These are phyloP conservation scores for Sycophaga agraensis DNA, from an alignment of 1,140 invertebrate genomes.

Conservation along the genomic window DNA sequence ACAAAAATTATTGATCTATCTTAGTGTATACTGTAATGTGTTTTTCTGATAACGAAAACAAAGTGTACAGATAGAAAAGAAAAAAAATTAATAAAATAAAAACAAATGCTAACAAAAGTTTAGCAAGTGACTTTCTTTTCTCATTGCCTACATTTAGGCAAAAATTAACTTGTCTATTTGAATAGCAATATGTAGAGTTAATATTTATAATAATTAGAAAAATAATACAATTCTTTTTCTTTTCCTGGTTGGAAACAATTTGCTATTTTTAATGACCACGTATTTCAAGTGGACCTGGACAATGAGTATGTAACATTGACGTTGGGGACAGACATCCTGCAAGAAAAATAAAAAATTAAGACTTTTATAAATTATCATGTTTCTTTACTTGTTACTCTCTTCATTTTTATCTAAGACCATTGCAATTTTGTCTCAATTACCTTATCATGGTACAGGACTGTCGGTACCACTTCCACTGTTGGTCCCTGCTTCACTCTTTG, in stretches of 20 bases:
- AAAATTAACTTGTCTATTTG: constrained; percentile 4
- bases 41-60: constrained; percentile 12
- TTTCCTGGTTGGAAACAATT: constrained; percentile 38
- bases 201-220: constrained; percentile 51
- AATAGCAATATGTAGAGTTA: constrained; percentile 27
- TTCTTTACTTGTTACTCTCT: too few relatives aligned
- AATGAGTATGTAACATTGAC: constrained; percentile 45
- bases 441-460: constrained; percentile 64
- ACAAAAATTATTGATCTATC: constrained; percentile 24
- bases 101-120: constrained; percentile 28
- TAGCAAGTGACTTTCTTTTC: constrained; percentile 31
- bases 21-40: constrained; percentile 11
- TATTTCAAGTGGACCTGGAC: constrained; percentile 40
- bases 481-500: constrained; percentile 60
- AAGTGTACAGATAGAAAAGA: constrained; percentile 16
- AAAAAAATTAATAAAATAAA: constrained; percentile 19
- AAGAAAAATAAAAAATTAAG: constrained; percentile 34
- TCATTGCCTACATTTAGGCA: constrained; percentile 18
- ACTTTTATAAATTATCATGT: too few relatives aligned
- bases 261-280: constrained; percentile 32
- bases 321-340: constrained; percentile 44
- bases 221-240: constrained; percentile 53
- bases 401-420: too few relatives aligned
- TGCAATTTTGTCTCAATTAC: constrained; percentile 29
- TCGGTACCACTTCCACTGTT: constrained; percentile 77